These are phyloP conservation scores for Sinocyclocheilus anophthalmus DNA, from an alignment of 2,113 vertebrate genomes.

Conservation along the genomic window DNA sequence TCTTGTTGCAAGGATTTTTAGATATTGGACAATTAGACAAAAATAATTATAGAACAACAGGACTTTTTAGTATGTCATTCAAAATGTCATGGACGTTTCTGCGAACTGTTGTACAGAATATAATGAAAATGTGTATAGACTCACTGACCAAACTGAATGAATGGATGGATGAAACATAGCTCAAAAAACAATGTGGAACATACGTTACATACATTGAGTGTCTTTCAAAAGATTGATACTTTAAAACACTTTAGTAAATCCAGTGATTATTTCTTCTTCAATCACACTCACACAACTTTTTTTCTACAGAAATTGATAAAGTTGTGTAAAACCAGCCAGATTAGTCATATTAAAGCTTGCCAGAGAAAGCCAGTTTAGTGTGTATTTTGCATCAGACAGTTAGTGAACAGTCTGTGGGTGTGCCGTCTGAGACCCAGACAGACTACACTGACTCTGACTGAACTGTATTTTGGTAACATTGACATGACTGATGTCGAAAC, in stretches of 20 bases:
- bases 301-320: background rate
- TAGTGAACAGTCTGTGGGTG: background rate
- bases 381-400: background rate
- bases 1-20: background rate
- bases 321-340: background rate
- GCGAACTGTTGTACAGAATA: too few species aligned
- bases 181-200: too few species aligned
- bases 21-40: too few species aligned
- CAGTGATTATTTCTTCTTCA: background rate
- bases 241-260: background rate
- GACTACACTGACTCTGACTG: slow-evolving; percentile 28
- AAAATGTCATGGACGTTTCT: background rate
- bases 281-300: background rate
- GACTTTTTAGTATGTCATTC: background rate
- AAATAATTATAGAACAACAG: too few species aligned
- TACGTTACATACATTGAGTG: too few species aligned
- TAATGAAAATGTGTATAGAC: too few species aligned
- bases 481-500: slow-evolving; percentile 49
- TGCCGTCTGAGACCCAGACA: background rate
- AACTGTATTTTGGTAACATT: slow-evolving; percentile 46
- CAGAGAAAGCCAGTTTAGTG: slow-evolving; percentile 3
- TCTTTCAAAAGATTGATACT: too few species aligned
- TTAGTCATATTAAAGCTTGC: background rate
- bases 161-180: too few species aligned
- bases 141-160: too few species aligned